Conservation (phyloP, 2,888 invertebrate genomes). For the Acheta domesticus region DNA sequence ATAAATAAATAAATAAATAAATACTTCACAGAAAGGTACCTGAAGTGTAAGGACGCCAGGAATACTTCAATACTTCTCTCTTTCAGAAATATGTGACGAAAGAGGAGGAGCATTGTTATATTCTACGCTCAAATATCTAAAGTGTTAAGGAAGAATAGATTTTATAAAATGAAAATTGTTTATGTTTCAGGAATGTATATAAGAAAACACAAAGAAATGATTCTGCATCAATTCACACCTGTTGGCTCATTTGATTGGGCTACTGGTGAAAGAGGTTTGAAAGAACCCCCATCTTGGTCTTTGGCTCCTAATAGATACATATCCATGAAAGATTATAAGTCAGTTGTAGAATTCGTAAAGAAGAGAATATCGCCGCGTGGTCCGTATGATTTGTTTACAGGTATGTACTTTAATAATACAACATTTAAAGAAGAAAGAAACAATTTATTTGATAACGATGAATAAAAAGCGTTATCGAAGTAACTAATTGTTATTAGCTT, state of each 20-base stretch:
- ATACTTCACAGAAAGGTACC: too few species aligned
- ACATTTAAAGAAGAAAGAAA: too few species aligned
- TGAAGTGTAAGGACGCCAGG: too few species aligned
- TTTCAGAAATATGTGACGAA: too few species aligned
- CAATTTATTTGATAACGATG: too few species aligned
- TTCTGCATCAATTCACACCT: background rate
- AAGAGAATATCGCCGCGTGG: background rate
- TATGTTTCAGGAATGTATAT: constrained; percentile 9
- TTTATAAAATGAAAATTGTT: background rate
- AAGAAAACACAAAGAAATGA: background rate
- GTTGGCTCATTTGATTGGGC: background rate
- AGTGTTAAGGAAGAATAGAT: too few species aligned
- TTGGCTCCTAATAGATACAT: background rate
- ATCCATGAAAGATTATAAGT: background rate
- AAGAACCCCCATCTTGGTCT: background rate
- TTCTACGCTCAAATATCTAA: too few species aligned
- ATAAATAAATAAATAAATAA: too few species aligned
- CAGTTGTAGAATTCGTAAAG: background rate
- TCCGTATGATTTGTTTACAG: background rate
- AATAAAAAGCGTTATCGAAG: too few species aligned
- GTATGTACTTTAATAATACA: background rate
- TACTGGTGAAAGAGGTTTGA: background rate
- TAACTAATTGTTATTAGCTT: too few species aligned
- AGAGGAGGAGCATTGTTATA: too few species aligned
- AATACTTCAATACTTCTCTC: too few species aligned